Conservation (phyloP, 2,797 vertebrate species). For the Pangasius krempfi region DNA sequence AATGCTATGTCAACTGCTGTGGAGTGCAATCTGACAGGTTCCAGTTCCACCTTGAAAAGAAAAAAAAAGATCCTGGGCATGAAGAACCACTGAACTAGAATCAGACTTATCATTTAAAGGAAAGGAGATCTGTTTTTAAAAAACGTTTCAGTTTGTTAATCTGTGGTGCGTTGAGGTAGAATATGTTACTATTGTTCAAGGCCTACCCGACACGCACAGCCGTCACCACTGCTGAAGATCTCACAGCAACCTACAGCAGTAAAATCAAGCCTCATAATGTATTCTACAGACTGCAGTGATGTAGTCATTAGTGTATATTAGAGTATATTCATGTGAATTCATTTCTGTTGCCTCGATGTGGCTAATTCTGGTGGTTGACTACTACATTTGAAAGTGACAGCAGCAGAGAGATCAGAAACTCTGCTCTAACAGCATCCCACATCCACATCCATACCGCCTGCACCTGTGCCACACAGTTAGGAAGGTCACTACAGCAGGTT, state of each 20-base stretch:
- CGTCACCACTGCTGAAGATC: too few species aligned
- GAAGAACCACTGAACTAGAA: neutral
- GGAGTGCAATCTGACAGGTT: neutral
- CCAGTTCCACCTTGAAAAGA: neutral
- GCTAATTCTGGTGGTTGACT: too few species aligned
- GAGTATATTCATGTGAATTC: neutral
- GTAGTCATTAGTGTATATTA: neutral
- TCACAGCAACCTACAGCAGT: too few species aligned
- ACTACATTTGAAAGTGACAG: neutral
- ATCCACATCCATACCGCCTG: too few species aligned
- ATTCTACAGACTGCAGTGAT: neutral
- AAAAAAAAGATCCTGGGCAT: neutral
- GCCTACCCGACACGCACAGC: too few species aligned
- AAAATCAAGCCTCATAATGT: neutral
- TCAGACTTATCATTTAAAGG: neutral
- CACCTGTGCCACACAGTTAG: too few species aligned
- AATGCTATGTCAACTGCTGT: neutral
- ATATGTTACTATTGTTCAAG: too few species aligned
- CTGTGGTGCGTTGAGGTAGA: neutral
- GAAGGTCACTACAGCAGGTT: too few species aligned
- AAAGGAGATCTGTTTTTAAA: neutral
- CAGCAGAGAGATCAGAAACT: neutral
- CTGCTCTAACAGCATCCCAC: too few species aligned
- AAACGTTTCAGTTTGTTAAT: neutral
- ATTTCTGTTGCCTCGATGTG: neutral